Percentiles rank a stretch among this genome's conserved stretches.
Evolutionary conservation across 2,797 vertebrate species (phyloP).

Genomic region (Threskiornis aethiopicus): DNA sequence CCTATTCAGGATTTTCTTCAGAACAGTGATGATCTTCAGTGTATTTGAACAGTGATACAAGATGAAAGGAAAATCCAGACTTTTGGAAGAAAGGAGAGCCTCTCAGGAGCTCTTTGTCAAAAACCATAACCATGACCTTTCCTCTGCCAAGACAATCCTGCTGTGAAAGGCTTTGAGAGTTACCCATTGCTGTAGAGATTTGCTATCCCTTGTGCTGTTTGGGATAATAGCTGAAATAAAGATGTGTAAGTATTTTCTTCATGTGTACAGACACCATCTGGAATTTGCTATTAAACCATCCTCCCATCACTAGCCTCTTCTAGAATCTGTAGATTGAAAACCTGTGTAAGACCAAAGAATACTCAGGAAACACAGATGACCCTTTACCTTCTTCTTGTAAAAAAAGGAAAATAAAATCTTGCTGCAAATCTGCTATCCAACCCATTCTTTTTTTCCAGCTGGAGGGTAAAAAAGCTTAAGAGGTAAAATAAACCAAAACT

Average conservation of each 20-base stretch:
- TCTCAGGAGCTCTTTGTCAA: not conserved
- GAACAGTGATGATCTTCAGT: not conserved
- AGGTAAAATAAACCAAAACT: not conserved
- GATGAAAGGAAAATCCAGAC: not conserved
- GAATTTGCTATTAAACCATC: not conserved
- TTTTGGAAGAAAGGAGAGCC: not conserved
- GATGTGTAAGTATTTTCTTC: not conserved
- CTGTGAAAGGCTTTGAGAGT: not conserved
- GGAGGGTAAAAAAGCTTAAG: not conserved
- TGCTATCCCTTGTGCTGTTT: not conserved
- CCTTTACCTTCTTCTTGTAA: not conserved
- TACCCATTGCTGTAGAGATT: not conserved
- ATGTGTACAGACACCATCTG: not conserved
- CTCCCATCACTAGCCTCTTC: not conserved
- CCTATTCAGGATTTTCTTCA: not conserved
- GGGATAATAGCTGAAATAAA: not conserved
- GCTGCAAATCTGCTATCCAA: not conserved
- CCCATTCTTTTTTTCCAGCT: not conserved
- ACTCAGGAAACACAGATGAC: not conserved
- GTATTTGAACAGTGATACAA: not conserved
- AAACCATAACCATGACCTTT: slow-evolving; percentile 8
- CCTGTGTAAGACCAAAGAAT: not conserved
- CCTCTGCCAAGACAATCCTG: not conserved
- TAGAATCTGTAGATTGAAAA: not conserved
- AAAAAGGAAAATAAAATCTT: not conserved